These are phyloP conservation scores for Haliclona indistincta DNA, from an alignment of 37 sponge, comb jelly and placozoan species.

Conservation along the genomic window DNA sequence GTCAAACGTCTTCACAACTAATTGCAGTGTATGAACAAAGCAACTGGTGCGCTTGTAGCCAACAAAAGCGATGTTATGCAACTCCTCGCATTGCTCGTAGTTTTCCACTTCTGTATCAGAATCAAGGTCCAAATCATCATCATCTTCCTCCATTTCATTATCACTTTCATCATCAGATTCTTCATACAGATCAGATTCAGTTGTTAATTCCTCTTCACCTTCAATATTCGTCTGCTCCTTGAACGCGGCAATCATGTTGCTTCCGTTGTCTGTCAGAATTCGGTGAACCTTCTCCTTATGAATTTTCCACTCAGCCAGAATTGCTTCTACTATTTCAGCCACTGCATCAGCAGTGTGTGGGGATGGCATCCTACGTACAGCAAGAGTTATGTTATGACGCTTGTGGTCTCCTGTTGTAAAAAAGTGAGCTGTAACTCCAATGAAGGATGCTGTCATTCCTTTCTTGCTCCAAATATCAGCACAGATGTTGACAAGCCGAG, in stretches of 20 bases:
- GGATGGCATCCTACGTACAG: constrained; percentile 2
- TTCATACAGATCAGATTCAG: background rate
- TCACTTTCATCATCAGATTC: background rate
- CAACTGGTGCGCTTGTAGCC: background rate
- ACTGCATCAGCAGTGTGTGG: constrained; percentile 17
- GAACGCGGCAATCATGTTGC: constrained; percentile 36
- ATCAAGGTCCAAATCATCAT: background rate
- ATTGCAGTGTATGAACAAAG: constrained; percentile 1
- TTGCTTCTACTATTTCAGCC: background rate
- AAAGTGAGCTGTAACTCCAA: constrained; percentile 31
- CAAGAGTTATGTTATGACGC: constrained; percentile 2
- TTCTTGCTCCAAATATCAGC: constrained; percentile 38
- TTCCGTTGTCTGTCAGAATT: constrained; percentile 34
- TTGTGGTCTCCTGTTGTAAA: background rate
- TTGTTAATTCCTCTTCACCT: constrained; percentile 3
- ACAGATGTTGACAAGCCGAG: constrained; percentile 1
- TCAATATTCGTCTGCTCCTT: background rate
- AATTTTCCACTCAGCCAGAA: constrained; percentile 20
- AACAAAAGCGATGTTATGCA: background rate
- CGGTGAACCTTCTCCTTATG: constrained; percentile 1
- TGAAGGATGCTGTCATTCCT: constrained; percentile 24
- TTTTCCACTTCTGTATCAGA: background rate
- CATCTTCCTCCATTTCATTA: background rate
- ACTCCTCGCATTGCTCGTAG: background rate
- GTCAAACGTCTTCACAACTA: constrained; percentile 4